phyloP scores from a whole-genome alignment of 2,113 vertebrate genomes.

The Aramus guarauna region DNA sequence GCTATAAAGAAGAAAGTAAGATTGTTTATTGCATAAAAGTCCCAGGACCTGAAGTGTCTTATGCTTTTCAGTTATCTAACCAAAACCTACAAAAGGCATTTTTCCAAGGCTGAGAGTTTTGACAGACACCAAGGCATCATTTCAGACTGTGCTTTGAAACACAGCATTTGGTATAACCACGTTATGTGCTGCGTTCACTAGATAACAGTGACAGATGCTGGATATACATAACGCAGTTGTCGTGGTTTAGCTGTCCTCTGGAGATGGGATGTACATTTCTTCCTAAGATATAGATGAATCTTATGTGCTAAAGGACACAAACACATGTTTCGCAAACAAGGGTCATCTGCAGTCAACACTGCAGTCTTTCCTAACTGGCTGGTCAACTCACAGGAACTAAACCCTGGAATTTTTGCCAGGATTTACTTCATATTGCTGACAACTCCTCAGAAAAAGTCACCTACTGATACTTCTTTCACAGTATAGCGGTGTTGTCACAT shows the following conservation, averaged over 20 bases:
- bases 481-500: background rate
- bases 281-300: background rate
- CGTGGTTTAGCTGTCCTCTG: background rate
- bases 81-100: background rate
- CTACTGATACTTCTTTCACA: background rate
- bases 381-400: background rate
- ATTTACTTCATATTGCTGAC: background rate
- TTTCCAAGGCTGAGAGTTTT: background rate
- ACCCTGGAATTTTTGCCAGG: background rate
- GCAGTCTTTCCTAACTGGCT: background rate
- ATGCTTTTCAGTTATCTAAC: background rate
- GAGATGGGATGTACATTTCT: background rate
- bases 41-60: background rate
- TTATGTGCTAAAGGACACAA: background rate
- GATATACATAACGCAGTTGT: background rate
- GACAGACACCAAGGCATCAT: background rate
- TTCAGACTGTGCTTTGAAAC: background rate
- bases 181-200: background rate
- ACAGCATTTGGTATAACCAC: background rate
- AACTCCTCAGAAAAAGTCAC: background rate
- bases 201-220: background rate
- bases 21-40: background rate
- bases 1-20: background rate
- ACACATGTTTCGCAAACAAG: rapidly evolving
- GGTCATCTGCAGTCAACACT: background rate